Evolutionary conservation across 2,113 vertebrate genomes (phyloP), one percentile per base, ranked within the genome.

Genomic region (Chascanopsetta lugubris): DNA sequence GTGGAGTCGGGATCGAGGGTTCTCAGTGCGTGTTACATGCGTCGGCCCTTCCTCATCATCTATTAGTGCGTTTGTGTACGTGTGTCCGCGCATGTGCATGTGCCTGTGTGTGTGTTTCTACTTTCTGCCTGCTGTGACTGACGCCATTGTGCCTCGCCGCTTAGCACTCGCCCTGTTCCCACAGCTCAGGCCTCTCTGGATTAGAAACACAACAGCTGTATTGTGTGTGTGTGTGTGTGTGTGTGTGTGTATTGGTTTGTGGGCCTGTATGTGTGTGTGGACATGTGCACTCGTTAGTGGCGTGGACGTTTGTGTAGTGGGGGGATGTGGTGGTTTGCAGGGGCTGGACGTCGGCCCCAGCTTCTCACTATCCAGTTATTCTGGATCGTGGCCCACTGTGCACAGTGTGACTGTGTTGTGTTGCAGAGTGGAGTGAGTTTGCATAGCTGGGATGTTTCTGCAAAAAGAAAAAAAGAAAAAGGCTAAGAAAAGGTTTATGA

Each of bases 141-240:
- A 91, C 57, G 80, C 82, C 85, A 84, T 91, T 92, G 88, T 92
- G 86, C 86, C 71, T 55, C 32, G 5, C 48, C 77, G 22, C 75
- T 38, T 75, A 87, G 75, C 82, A 22, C 73, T 89, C 64, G 32
- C 61, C 76, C 86, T 77, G 79, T 85, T 90, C 88, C 87, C 83
- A 89, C 84, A 77, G 75, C 73, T 62, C 81, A 60, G 73, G 79
- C 84, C 82, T 84, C 84, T 71, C 62, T 53, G 85, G 88, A 91
- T 88, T 87, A 86, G 84, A 82, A 85, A 74, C 74, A 92, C 88
- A 92, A 88, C 86, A 90, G 86, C 88, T 88, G 87, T 91, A 90
- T 89, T 91, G 86, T 92, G 87, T 85, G 80, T 84, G 71, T 75
- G 47, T 78, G 75, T 69, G 67, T 66, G 65, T 62, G 58, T 56